Evolutionary conservation across 2,113 vertebrate genomes (phyloP), one percentile per base, ranked within the genome.

Genomic region (Cheirogaleus medius): DNA sequence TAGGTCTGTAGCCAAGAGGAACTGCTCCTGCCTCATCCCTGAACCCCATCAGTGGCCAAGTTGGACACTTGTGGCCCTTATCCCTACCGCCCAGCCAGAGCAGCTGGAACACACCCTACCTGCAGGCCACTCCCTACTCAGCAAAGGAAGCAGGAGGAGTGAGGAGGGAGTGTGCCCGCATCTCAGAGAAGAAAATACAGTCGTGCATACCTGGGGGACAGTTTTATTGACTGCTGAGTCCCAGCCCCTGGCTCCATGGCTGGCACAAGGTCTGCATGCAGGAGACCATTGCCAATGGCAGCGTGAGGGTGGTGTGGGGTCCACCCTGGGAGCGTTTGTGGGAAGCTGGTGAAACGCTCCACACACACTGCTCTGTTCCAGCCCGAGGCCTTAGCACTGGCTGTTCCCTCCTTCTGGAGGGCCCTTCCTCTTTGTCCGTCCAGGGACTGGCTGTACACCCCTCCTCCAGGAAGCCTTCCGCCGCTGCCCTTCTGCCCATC

Each of bases 1-100:
- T 25, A n/a, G 82, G 60, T 56, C 82, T 76, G 69, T 12, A 34
- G 81, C 81, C 4, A 0, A 52, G 78, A 78, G 47, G 21, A 56
- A 1, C 25, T 9, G 60, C 29, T 44, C 15, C 49, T 20, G 29
- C 37, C 32, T 7, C 27, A 29, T 11, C 56, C 44, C 58, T 42
- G 58, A 56, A 1, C 66, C 90, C 39, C 3, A 8, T 39, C 25
- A 4, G 5, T 10, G 3, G 80, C 39, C 58, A 13, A 32, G 25
- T 23, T 4, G 39, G 66, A 37, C 39, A 0, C 0, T 1, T 0
- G 5, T 9, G 2, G 13, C 39, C 32, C 25, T 84, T 6, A 39
- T n/a, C 47, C 63, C 74, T 25, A 6, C 84, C 18, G 34, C 18
- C 0, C 3, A 9, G 18, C 27, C 23, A 39, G 39, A 71, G 84